phyloP scores from a whole-genome alignment of 2,888 invertebrate genomes.

The Andricus curvator region DNA sequence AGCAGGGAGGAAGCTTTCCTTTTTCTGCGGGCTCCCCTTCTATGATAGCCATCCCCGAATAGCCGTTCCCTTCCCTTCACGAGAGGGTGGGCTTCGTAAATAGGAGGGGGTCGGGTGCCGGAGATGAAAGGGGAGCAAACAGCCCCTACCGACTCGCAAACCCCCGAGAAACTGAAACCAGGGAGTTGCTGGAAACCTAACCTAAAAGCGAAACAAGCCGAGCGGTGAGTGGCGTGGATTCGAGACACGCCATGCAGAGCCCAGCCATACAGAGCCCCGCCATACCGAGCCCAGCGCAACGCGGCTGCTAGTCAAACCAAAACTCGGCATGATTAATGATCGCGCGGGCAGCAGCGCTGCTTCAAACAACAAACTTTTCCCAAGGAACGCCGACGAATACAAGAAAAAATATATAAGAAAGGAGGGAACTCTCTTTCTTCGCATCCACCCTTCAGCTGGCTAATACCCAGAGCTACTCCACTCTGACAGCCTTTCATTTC shows the following conservation, averaged over 20 bases:
- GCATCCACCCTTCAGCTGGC: conserved; percentile 77
- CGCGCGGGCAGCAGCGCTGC: conserved; percentile 79
- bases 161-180: conserved; percentile 55
- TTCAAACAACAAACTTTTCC: conserved; percentile 84
- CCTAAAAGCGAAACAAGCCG: conserved; percentile 44
- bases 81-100: conserved; percentile 59
- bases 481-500: conserved; percentile 75
- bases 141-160: conserved; percentile 48
- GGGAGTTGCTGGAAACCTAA: conserved; percentile 52
- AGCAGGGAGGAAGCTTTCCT: conserved; percentile 59
- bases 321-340: conserved; percentile 82
- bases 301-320: conserved; percentile 76
- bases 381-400: conserved; percentile 78
- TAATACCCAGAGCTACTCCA: conserved; percentile 72
- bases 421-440: conserved; percentile 77
- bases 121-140: conserved; percentile 52
- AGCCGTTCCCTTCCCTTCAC: conserved; percentile 57
- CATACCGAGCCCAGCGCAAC: conserved; percentile 46
- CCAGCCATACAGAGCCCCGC: conserved; percentile 46
- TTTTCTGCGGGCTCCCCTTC: conserved; percentile 59
- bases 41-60: conserved; percentile 62
- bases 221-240: conserved; percentile 46
- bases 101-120: conserved; percentile 50
- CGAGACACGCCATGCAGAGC: conserved; percentile 46
- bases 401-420: conserved; percentile 77